Evolutionary conservation across 1,140 invertebrate species (phyloP).

Genomic region (Leptinotarsa texana): DNA sequence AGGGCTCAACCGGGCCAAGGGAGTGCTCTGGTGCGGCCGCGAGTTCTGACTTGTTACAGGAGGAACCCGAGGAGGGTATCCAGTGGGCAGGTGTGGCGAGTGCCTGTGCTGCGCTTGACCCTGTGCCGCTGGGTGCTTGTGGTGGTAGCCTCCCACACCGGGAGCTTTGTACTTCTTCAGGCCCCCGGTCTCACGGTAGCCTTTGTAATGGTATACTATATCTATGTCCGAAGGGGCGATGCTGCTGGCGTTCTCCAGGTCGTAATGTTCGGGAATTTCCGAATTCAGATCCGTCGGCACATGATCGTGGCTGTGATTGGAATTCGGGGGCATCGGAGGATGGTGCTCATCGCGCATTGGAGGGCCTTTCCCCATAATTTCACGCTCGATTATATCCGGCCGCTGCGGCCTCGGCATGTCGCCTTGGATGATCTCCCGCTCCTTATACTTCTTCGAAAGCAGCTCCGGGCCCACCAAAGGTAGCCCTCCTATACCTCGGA

Average conservation of each 20-base stretch:
- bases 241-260: constrained; percentile 94
- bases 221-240: constrained; percentile 97
- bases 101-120: constrained; percentile 70
- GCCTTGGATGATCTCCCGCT: constrained; percentile 72
- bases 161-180: constrained; percentile 85
- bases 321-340: constrained; percentile 68
- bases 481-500: constrained; percentile 66
- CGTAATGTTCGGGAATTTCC: constrained; percentile 93
- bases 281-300: constrained; percentile 70
- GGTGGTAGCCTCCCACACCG: constrained; percentile 73
- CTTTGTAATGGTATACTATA: constrained; percentile 95
- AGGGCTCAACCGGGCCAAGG: constrained; percentile 84
- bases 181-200: constrained; percentile 78
- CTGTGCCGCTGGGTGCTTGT: constrained; percentile 70
- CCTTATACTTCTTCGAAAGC: constrained; percentile 85
- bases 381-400: constrained; percentile 91
- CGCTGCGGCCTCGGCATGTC: constrained; percentile 74
- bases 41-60: constrained; percentile 66
- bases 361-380: constrained; percentile 80
- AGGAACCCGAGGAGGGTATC: constrained; percentile 70
- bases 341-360: constrained; percentile 77
- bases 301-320: constrained; percentile 70
- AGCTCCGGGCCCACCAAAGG: constrained; percentile 79
- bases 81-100: constrained; percentile 68
- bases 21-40: constrained; percentile 82